These are phyloP conservation scores for Pocillopora meandrina DNA, from an alignment of 92 coral and sea anemone genomes.

Conservation along the genomic window DNA sequence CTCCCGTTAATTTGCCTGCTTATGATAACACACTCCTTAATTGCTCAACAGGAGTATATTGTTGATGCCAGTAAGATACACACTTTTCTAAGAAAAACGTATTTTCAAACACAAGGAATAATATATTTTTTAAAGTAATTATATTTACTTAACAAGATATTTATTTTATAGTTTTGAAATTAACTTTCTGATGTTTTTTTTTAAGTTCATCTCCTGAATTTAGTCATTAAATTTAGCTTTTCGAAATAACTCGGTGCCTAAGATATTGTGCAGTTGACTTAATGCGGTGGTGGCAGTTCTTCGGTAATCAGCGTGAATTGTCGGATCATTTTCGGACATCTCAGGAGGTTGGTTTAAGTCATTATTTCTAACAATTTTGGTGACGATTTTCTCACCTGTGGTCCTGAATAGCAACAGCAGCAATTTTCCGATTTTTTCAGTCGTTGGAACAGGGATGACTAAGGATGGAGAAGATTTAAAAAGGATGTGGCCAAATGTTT, in stretches of 20 bases:
- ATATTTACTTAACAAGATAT: conserved; percentile 11
- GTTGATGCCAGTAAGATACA: not conserved
- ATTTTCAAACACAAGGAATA: conserved; percentile 4
- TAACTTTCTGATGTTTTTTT: not conserved
- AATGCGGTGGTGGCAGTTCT: not conserved
- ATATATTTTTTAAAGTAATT: conserved; percentile 17
- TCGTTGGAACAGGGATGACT: too few relatives aligned
- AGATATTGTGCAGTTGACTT: not conserved
- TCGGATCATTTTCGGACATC: not conserved
- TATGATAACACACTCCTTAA: not conserved
- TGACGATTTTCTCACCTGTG: too few relatives aligned
- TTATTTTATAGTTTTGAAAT: conserved; percentile 26
- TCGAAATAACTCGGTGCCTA: too few relatives aligned
- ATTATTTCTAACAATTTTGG: too few relatives aligned
- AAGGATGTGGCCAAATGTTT: too few relatives aligned
- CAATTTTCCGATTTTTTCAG: too few relatives aligned
- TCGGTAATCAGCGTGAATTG: not conserved
- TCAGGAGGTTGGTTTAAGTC: too few relatives aligned
- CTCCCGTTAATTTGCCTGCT: not conserved
- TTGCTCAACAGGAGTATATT: not conserved
- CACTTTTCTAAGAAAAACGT: not conserved
- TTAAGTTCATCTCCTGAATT: not conserved
- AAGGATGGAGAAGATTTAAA: too few relatives aligned
- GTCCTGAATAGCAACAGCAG: too few relatives aligned
- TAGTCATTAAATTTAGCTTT: conserved; percentile 16